Evolutionary conservation across 2,797 vertebrate species (phyloP), one percentile per base, ranked within the genome.

Genomic region (Miichthys miiuy): DNA sequence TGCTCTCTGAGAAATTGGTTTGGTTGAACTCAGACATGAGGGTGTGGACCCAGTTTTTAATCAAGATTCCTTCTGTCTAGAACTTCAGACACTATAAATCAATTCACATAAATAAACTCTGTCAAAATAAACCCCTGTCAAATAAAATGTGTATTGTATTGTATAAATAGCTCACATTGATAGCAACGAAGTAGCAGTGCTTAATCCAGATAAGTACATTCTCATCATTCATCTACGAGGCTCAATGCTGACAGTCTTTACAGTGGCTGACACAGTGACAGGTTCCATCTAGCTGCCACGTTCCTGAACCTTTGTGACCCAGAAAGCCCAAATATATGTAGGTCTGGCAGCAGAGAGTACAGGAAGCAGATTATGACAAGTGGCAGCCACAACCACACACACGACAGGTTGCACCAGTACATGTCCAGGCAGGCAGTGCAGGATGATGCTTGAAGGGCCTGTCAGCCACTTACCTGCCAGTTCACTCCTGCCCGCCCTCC

Each of bases 1-100:
- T 81, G 72, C 77, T 80, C 80, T 72, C 77, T 68, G 75, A 84
- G 80, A 88, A 90, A 87, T 91, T 90, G 88, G 79, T 86, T 88
- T 66, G 58, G 75, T 82, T 83, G 79, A 88, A 88, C 76, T 81
- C 61, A 81, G 51, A 80, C 75, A 51, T 74, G 48, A 7, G 76
- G 72, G 70, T 38, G 44, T 58, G 72, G 81, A 77, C 63, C 77
- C 57, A 68, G 8, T 86, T 85, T 90, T 83, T 75, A 87, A 82
- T 88, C 82, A 85, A 74, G 72, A 86, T 79, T 72, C 75, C 73
- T 78, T 68, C 70, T 81, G 82, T 74, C 58, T 77, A 41, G 75
- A 80, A 68, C 62, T 73, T 85, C 70, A 87, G 78, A 85, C 20
- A n/a, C n/a, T 42, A 79, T 84, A 80, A 87, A 91, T 90, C 86